Evolutionary conservation across 2,888 invertebrate genomes (phyloP), one percentile per base, ranked within the genome.

Genomic region (Yponomeuta sedellus): DNA sequence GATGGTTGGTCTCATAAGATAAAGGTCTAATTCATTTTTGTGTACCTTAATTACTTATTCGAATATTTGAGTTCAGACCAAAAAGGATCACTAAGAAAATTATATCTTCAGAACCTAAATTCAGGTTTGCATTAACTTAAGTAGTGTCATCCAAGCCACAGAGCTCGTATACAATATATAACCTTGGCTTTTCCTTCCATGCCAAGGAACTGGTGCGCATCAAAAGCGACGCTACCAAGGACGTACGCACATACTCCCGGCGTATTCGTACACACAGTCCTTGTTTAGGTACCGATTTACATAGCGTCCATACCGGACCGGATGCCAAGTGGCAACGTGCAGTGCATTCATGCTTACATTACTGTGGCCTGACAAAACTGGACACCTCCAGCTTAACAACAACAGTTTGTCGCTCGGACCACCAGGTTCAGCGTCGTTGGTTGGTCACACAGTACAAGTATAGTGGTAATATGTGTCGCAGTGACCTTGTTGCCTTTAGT

Each of bases 201-300:
- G 4, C 16, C 44, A 52, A 52, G 44, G 12, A 52, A 12, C 44
- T 52, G 16, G 3, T 52, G 16, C 44, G 44, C 44, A 52, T 52
- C 12, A 59, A 59, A 59, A 19, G 59, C 20, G 59, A 59, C 1
- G 25, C 56, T 64, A 64, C 28, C 85, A 84, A 83, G 84, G 83
- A 78, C 83, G 78, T 74, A 12, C 44, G 16, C 44, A 52, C 44
- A 16, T 16, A 52, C 44, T 52, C 44, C 12, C 16, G 44, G 44
- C 12, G 44, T 52, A 52, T 52, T 74, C 73, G 79, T 76, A 77
- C 79, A 74, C 75, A 77, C 76, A 73, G 74, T 77, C 75, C 74
- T 77, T 80, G 78, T 75, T 63, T 66, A 78, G 79, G 78, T 75
- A 73, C 73, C 75, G 75, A 86, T 88, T 88, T 82, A 81, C 87